A percentile compares a stretch with the other conserved stretches of the same genome.
Conservation (phyloP, 2,113 vertebrate species). For the Heterotis niloticus region DNA sequence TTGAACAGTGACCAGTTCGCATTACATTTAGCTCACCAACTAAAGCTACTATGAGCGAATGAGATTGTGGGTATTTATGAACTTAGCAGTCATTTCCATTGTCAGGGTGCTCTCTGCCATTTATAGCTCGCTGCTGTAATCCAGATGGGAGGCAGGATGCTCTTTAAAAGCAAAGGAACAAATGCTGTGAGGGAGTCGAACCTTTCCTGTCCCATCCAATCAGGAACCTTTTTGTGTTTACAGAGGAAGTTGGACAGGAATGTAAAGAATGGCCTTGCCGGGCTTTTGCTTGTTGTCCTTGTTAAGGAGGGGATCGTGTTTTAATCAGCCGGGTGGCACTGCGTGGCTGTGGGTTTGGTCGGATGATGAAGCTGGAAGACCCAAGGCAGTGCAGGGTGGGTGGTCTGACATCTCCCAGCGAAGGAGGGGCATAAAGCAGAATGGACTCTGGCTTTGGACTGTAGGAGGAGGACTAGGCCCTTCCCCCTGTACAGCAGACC, state of each 20-base stretch:
- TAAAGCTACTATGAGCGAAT: background rate
- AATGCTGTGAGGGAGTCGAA: background rate
- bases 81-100: background rate
- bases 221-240: conserved; percentile 1
- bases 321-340: background rate
- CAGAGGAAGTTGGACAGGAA: conserved; percentile 10
- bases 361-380: conserved; percentile 25
- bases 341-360: background rate
- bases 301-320: conserved; percentile 11
- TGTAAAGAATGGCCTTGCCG: conserved; percentile 6
- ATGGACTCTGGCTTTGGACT: background rate
- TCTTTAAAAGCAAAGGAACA: background rate
- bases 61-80: background rate
- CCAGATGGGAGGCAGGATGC: background rate
- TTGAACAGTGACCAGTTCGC: too few relatives aligned
- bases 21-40: too few relatives aligned
- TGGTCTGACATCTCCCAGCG: conserved; percentile 26
- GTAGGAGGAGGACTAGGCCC: background rate
- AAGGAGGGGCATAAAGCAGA: background rate
- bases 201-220: background rate
- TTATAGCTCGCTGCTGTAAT: background rate
- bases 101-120: background rate
- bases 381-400: conserved; percentile 31
- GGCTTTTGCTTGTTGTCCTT: conserved; percentile 18
- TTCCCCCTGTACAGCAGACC: background rate